Percentiles rank a stretch among this genome's conserved stretches.
Conservation (phyloP, 1,140 invertebrate species). For the Neodiprion pinetum region DNA sequence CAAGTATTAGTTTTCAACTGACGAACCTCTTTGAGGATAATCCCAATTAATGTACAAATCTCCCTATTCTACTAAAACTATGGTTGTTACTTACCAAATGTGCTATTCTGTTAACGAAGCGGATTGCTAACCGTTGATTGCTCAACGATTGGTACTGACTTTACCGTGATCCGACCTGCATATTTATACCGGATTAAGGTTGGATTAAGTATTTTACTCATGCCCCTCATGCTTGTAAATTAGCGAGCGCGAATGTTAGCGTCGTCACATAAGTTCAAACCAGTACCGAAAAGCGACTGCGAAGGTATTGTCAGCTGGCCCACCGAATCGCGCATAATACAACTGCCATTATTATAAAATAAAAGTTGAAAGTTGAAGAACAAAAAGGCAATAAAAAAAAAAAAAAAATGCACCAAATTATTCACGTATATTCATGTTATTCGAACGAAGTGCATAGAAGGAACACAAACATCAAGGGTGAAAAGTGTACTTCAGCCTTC, state of each 20-base stretch:
- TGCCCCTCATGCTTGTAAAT: constrained; percentile 25
- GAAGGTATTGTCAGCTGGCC: neutral
- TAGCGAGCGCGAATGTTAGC: neutral
- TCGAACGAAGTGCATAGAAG: no score
- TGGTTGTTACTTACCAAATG: neutral
- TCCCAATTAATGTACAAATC: no score
- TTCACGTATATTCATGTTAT: no score
- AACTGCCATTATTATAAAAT: neutral
- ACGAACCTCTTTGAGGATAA: no score
- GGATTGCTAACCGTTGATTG: constrained; percentile 33
- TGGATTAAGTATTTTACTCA: constrained; percentile 42
- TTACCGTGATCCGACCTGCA: constrained; percentile 12
- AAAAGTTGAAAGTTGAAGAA: neutral
- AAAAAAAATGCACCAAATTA: neutral
- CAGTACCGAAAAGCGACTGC: neutral
- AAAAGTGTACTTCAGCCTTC: no score
- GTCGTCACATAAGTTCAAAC: neutral
- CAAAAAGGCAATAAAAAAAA: neutral
- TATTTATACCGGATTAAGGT: constrained; percentile 28
- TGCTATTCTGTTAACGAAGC: neutral
- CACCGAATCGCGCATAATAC: neutral
- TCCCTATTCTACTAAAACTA: no score
- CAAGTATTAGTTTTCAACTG: no score
- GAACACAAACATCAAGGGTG: no score
- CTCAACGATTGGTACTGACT: constrained; percentile 22